Conservation (phyloP, 1,140 invertebrate genomes). For the Zaprionus ghesquierei region DNA sequence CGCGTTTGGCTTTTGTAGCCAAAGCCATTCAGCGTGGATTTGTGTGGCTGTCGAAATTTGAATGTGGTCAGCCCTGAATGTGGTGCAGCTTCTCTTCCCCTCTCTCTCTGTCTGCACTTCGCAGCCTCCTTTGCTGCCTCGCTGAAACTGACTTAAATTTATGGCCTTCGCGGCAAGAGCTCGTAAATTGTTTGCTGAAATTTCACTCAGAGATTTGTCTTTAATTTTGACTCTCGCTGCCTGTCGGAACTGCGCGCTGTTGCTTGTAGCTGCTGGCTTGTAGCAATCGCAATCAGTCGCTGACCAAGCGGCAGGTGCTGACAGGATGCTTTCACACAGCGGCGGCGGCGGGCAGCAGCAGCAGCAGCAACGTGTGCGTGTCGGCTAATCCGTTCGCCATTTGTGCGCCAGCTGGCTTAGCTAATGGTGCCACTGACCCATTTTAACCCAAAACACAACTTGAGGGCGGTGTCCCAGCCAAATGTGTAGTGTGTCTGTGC, state of each 20-base stretch:
- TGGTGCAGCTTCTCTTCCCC: slow-evolving; percentile 6
- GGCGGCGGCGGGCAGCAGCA: too few species aligned
- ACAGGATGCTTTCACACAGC: background rate
- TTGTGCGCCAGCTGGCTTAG: slow-evolving; percentile 38
- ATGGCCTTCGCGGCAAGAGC: slow-evolving; percentile 58
- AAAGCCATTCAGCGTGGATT: slow-evolving; percentile 35
- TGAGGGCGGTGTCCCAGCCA: slow-evolving; percentile 13
- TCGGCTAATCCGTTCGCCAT: slow-evolving; percentile 19
- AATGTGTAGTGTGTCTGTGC: slow-evolving; percentile 29
- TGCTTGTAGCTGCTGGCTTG: background rate
- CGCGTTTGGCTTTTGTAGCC: slow-evolving; percentile 1
- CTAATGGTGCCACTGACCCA: slow-evolving; percentile 62
- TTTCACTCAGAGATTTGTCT: slow-evolving; percentile 52
- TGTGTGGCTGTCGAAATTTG: slow-evolving; percentile 38
- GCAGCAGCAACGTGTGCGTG: slow-evolving; percentile 20
- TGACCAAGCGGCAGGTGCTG: background rate
- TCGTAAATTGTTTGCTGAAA: slow-evolving; percentile 70
- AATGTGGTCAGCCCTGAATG: slow-evolving; percentile 53
- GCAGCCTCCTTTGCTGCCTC: background rate
- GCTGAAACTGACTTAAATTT: slow-evolving; percentile 53
- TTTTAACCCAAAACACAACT: slow-evolving; percentile 18
- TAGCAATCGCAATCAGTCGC: slow-evolving; percentile 58
- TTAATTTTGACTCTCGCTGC: slow-evolving; percentile 31
- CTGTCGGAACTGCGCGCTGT: background rate
- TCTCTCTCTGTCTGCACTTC: background rate